Percentiles rank a stretch among this genome's conserved stretches.
These are phyloP conservation scores for Hydrozoanthus tunicans DNA, from an alignment of 64 coral and sea anemone species.

Conservation along the genomic window DNA sequence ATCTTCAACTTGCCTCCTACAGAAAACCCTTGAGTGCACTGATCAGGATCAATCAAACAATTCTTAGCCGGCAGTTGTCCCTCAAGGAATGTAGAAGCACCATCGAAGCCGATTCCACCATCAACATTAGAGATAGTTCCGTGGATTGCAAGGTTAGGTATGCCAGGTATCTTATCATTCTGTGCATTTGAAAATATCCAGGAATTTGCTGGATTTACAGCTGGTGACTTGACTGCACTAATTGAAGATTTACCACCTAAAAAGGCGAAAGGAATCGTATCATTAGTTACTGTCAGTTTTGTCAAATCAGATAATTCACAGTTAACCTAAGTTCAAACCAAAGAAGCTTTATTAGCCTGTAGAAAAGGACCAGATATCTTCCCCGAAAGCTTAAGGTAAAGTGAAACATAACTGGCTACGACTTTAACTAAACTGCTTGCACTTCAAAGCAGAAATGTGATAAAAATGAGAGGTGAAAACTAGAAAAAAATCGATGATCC, in stretches of 20 bases:
- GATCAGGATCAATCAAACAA: slow-evolving; percentile 38
- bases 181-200: slow-evolving; percentile 19
- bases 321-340: too few relatives aligned
- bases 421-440: too few relatives aligned
- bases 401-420: too few relatives aligned
- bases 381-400: too few relatives aligned
- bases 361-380: too few relatives aligned
- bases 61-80: slow-evolving; percentile 1
- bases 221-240: slow-evolving; percentile 14
- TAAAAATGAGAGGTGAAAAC: too few relatives aligned
- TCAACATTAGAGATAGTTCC: slow-evolving; percentile 17
- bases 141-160: slow-evolving; percentile 14
- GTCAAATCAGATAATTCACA: too few relatives aligned
- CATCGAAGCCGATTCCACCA: slow-evolving; percentile 46
- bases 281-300: too few relatives aligned
- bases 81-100: slow-evolving; percentile 21
- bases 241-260: neutral
- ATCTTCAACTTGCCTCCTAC: slow-evolving; percentile 38
- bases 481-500: too few relatives aligned
- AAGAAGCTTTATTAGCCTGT: too few relatives aligned
- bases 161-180: slow-evolving; percentile 7
- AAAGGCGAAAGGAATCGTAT: neutral
- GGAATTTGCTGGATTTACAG: slow-evolving; percentile 18
- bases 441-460: too few relatives aligned
- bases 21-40: slow-evolving; percentile 38